These are phyloP conservation scores for Hirtodrosophila alboralis DNA, from an alignment of 2,888 invertebrate species.

Conservation along the genomic window DNA sequence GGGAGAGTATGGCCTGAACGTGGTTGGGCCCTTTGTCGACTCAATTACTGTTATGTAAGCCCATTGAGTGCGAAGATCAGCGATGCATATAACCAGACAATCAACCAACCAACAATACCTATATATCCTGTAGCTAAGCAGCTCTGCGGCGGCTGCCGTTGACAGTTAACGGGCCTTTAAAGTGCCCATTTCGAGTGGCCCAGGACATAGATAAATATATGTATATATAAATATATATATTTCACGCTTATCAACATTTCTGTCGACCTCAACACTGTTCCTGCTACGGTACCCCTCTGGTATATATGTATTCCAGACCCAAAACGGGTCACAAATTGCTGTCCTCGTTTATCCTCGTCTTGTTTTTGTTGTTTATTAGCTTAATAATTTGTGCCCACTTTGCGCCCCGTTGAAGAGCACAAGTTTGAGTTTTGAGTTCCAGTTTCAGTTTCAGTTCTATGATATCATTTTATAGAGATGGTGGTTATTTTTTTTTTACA, in stretches of 20 bases:
- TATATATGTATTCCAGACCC: constrained; percentile 31
- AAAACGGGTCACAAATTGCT: constrained; percentile 58
- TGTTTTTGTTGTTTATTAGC: constrained; percentile 72
- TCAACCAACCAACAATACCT: constrained; percentile 14
- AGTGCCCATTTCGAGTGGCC: constrained; percentile 59
- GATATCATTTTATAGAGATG: constrained; percentile 32
- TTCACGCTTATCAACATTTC: constrained; percentile 80
- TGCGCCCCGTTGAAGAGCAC: constrained; percentile 15
- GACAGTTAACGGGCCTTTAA: constrained; percentile 67
- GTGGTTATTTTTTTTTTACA: constrained; percentile 34
- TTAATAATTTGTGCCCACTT: constrained; percentile 76
- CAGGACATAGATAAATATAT: constrained; percentile 54
- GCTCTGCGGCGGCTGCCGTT: constrained; percentile 59
- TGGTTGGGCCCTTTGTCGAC: constrained; percentile 35
- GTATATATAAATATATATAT: too few species aligned
- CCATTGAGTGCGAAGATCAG: constrained; percentile 61
- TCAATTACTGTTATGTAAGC: constrained; percentile 71
- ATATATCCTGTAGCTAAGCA: constrained; percentile 35
- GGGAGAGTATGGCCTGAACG: constrained; percentile 21
- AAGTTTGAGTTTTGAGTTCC: constrained; percentile 1
- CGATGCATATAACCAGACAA: constrained; percentile 69
- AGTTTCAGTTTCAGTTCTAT: constrained; percentile 1
- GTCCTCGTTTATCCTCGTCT: constrained; percentile 42
- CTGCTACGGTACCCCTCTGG: constrained; percentile 8
- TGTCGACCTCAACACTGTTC: constrained; percentile 11